Conservation (phyloP, 2,797 vertebrate genomes). For the Coreius guichenoti region DNA sequence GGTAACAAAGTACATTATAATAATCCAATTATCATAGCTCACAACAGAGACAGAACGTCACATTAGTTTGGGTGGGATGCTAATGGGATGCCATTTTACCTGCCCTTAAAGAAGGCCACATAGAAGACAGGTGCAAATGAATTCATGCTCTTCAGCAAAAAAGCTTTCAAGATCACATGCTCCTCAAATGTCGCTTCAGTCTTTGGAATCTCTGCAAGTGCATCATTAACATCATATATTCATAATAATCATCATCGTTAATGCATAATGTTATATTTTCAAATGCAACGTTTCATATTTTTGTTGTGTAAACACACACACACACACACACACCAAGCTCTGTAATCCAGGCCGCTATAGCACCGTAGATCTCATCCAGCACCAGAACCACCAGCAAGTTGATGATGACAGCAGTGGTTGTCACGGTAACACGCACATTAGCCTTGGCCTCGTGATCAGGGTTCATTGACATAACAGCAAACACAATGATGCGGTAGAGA, state of each 20-base stretch:
- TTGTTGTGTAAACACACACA: not conserved
- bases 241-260: constrained; percentile 23
- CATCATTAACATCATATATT: constrained; percentile 7
- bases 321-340: constrained; percentile 85
- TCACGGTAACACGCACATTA: constrained; percentile 91
- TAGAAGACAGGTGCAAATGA: constrained; percentile 98
- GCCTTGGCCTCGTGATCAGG: constrained; percentile 85
- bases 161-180: constrained; percentile 93
- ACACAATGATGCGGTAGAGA: constrained; percentile 90
- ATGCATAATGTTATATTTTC: not conserved
- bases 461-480: constrained; percentile 91
- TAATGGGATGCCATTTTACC: constrained; percentile 76
- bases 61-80: not conserved
- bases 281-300: not conserved
- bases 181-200: constrained; percentile 95
- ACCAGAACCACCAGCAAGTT: constrained; percentile 96
- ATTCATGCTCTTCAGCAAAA: constrained; percentile 97
- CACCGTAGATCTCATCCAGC: constrained; percentile 95
- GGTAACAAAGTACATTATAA: not conserved
- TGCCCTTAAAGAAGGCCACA: constrained; percentile 99
- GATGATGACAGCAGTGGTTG: constrained; percentile 94
- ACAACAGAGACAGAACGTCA: constrained; percentile 9
- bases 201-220: constrained; percentile 89
- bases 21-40: constrained; percentile 14
- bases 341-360: constrained; percentile 94